These are phyloP conservation scores for Campoplex capitator DNA, from an alignment of 2,888 invertebrate genomes.

Conservation along the genomic window DNA sequence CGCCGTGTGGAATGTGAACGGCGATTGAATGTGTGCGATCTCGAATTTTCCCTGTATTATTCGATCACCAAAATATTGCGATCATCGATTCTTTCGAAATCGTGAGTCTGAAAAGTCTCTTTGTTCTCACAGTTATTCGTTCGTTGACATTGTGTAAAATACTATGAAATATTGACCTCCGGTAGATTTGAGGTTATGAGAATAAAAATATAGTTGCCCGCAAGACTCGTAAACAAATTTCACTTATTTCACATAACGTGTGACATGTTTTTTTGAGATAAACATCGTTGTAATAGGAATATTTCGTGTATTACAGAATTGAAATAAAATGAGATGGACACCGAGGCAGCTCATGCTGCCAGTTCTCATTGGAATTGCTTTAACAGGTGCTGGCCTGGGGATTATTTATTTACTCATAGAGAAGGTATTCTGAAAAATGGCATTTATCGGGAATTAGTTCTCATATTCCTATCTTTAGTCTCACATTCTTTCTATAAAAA, in stretches of 20 bases:
- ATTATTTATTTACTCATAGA: slow-evolving; percentile 89
- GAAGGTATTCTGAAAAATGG: slow-evolving; percentile 84
- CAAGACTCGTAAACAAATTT: slow-evolving; percentile 57
- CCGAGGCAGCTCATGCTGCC: slow-evolving; percentile 84
- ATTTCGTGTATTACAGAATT: slow-evolving; percentile 45
- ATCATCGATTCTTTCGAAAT: slow-evolving; percentile 10
- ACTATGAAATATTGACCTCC: slow-evolving; percentile 36
- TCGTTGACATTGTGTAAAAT: slow-evolving; percentile 38
- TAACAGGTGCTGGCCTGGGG: slow-evolving; percentile 89
- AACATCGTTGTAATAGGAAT: neutral
- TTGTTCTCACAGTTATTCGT: neutral
- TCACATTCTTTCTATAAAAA: neutral
- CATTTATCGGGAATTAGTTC: neutral
- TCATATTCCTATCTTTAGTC: neutral
- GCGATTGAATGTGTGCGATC: slow-evolving; percentile 11
- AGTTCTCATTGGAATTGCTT: slow-evolving; percentile 88
- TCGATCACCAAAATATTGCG: slow-evolving; percentile 21
- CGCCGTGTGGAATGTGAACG: slow-evolving; percentile 51
- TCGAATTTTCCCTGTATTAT: slow-evolving; percentile 19
- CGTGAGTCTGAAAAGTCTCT: slow-evolving; percentile 42
- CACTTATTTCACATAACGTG: neutral
- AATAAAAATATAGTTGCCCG: neutral
- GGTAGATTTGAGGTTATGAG: slow-evolving; percentile 71
- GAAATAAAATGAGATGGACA: slow-evolving; percentile 74
- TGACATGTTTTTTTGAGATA: neutral